Evolutionary conservation across 2,888 invertebrate species (phyloP), one percentile per base, ranked within the genome.

Genomic region (Acrobasis suavella): DNA sequence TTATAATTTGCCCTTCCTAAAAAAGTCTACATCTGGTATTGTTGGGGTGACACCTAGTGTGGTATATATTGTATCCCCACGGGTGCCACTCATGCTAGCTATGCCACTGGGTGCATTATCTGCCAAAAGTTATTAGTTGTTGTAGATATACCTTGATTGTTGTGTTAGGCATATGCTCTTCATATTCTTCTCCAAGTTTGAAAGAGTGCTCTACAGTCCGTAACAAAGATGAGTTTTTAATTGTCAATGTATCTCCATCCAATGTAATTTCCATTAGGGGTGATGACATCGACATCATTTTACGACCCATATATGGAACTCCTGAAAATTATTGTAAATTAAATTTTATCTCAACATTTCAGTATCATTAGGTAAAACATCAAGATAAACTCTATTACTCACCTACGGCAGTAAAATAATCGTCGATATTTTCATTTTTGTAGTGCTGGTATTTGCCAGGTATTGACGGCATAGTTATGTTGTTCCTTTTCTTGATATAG

Each of bases 401-500:
- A 95, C 95, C 95, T 68, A 94, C 85, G 60, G 93, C 93, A 76
- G 88, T 87, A 72, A 94, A 95, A 78, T 94, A 95, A 67, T 94
- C 94, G 64, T 95, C 94, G 72, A 95, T 85, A 80, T 95, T 94
- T 77, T 95, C 95, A 84, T 94, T 95, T 75, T 92, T 93, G 69
- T 94, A 93, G 69, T 95, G 94, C 71, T 93, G 92, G 81, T 95
- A 95, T 79, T 93, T 94, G 73, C 95, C 95, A 63, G 86, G 74
- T 39, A 95, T 92, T 58, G 93, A 82, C 61, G 90, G 89, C 94
- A 95, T 95, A n/a, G 17, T 50, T 49, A 22, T 1, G 22, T 16
- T 22, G 2, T 22, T 22, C 32, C 32, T 32, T 5, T 32, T 32
- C 32, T 32, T 7, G 32, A 32, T 8, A 32, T 7, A 32, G 32